These are phyloP conservation scores for Choloepus hoffmanni DNA, from an alignment of 2,113 vertebrate species.

Conservation along the genomic window DNA sequence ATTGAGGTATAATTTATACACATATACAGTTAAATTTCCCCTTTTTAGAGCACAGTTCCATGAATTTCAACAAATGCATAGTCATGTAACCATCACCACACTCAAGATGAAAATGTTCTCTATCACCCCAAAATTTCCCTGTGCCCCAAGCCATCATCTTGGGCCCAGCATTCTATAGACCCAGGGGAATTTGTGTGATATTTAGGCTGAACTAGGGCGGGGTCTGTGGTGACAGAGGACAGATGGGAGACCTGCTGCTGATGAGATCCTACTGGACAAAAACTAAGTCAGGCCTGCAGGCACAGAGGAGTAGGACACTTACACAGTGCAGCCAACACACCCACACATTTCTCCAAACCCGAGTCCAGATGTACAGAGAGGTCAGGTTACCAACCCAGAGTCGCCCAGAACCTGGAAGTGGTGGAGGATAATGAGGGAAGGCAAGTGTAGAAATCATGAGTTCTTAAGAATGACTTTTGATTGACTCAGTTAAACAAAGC, in stretches of 20 bases:
- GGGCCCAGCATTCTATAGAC: neutral
- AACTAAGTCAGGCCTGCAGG: too few species aligned
- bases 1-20: too few species aligned
- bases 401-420: neutral
- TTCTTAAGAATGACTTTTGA: slow-evolving; percentile 77
- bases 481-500: slow-evolving; percentile 65
- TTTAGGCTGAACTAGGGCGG: neutral
- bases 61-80: neutral
- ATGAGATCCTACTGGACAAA: neutral
- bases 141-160: neutral
- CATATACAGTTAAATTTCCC: neutral
- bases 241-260: neutral
- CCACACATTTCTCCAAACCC: neutral
- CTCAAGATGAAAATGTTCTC: neutral
- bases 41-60: neutral
- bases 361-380: neutral
- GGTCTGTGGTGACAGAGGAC: neutral
- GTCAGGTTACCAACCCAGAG: neutral
- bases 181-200: neutral
- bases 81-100: neutral
- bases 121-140: neutral
- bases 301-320: neutral
- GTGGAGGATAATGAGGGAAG: slow-evolving; percentile 62
- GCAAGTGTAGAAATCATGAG: slow-evolving; percentile 59
- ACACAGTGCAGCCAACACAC: neutral